Evolutionary conservation across 1,140 invertebrate species (phyloP).

Genomic region (Pectinophora gossypiella): DNA sequence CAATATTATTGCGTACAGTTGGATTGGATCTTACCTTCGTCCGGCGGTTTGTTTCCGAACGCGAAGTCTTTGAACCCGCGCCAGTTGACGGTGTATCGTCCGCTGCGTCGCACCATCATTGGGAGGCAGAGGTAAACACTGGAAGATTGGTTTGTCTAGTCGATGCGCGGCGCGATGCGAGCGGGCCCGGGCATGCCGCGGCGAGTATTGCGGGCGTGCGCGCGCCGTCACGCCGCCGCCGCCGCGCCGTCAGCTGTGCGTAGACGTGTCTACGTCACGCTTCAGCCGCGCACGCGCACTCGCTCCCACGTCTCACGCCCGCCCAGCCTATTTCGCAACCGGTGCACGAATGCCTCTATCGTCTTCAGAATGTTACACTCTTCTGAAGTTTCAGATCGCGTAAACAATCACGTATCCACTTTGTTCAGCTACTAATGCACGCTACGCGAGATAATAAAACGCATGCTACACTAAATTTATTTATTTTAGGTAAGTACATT

Average conservation of each 20-base stretch:
- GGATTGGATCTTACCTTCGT: slow-evolving; percentile 56
- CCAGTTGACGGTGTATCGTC: slow-evolving; percentile 70
- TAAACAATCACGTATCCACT: neutral
- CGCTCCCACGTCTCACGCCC: slow-evolving; percentile 9
- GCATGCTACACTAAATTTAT: too few species aligned
- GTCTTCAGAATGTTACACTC: too few species aligned
- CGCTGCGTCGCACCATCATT: slow-evolving; percentile 72
- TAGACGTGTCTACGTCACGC: too few species aligned
- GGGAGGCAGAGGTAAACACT: slow-evolving; percentile 9
- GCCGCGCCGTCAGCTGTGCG: slow-evolving; percentile 31
- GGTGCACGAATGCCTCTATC: neutral
- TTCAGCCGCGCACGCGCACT: slow-evolving; percentile 25
- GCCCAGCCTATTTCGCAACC: neutral
- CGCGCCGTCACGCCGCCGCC: slow-evolving; percentile 48
- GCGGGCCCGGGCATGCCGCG: slow-evolving; percentile 25
- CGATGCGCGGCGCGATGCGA: slow-evolving; percentile 6
- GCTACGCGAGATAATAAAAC: too few species aligned
- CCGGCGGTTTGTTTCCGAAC: slow-evolving; percentile 65
- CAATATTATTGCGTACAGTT: slow-evolving; percentile 2
- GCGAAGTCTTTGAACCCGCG: slow-evolving; percentile 66
- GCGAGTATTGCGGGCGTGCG: slow-evolving; percentile 28
- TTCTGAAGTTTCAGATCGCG: neutral
- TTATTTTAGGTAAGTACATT: too few species aligned
- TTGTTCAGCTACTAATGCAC: neutral
- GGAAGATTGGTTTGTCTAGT: too few species aligned